Evolutionary conservation across 2,113 vertebrate species (phyloP), one percentile per base, ranked within the genome.

Genomic region (Nasalis larvatus): DNA sequence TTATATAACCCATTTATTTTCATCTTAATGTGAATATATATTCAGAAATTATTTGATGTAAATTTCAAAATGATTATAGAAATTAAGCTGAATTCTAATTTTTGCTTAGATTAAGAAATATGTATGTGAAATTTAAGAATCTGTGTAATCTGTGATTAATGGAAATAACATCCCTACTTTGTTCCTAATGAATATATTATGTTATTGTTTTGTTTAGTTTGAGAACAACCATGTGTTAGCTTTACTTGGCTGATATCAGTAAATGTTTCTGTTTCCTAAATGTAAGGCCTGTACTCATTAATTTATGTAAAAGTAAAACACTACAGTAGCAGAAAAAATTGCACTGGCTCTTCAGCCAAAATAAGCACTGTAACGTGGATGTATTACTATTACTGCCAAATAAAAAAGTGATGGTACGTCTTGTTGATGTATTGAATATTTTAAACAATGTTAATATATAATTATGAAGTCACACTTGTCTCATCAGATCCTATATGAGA

Each of bases 221-320:
- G 91, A 86, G 69, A 93, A 81, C 96, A 97, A 93, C 68, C 94
- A 3, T 97, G 78, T 81, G 92, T 98, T 97, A 97, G 89, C 94
- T 96, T 73, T 20, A 86, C 71, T 94, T 88, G 93, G 91, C 96
- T 96, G 80, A 89, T 86, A 71, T 32, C 86, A 84, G 76, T 96
- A 4, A 35, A 54, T 91, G 69, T 97, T 95, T 96, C 63, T 96
- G 6, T 94, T 97, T 97, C 96, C 95, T 96, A 81, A 97, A 93
- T 95, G 89, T 98, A 69, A 93, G n/a, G 49, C 94, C 76, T 94
- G 82, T 95, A 93, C 96, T 95, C 47, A 80, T 13, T 80, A 78
- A 73, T 95, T 96, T 97, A 68, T 97, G 42, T 96, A 95, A 95
- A 82, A 91, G 96, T 98, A 95, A 98, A 98, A 82, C 30, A 87